Base-by-base conservation (phyloP, 2,888 invertebrate genomes). In the Phortica magna region DNA sequence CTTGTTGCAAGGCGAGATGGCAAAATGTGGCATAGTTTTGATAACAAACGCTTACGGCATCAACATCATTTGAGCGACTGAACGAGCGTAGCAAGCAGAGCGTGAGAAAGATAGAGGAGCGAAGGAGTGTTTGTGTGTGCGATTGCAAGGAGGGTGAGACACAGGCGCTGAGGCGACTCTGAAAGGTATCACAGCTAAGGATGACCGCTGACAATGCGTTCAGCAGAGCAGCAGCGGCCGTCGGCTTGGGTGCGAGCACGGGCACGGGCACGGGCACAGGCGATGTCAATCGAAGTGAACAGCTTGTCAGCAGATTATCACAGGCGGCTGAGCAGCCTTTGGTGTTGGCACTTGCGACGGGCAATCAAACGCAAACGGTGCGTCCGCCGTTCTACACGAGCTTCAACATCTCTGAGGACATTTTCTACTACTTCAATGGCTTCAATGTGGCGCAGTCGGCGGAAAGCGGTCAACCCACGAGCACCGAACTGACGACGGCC, bases 331-430 rank as follows among this genome's bases (percentile, higher is more conserved):
- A 89, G 83, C 82, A 79, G 19, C 86, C 88, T 22, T 78, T 87
- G 42, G 85, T 84, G 17, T 73, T 86, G 7, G 73, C 84, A 83
- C 57, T 76, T 80, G 72, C 75, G 48, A 79, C 83, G 73, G 80
- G 81, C 80, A 90, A 90, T 80, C 88, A 83, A 77, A 85, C 89
- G 19, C 64, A 39, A 74, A 68, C 76, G 43, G 73, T 80, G 61
- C 78, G 83, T 64, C 83, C 89, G 55, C 83, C 88, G 65, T 85
- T 91, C 77, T 91, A 87, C 76, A 90, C 89, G 78, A 90, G 88
- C 80, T 91, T 89, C 84, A 91, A 92, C 79, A 89, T 91, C 80
- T 91, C 91, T 70, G 91, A 91, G 76, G 91, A 91, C 75, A 84
- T 91, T 14, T 90, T 87, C 82, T 89, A 89, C 80, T 91, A 91